A percentile compares a stretch with the other conserved stretches of the same genome.
Conservation (phyloP, 2,888 invertebrate genomes). For the Pyrocoelia pectoralis region DNA sequence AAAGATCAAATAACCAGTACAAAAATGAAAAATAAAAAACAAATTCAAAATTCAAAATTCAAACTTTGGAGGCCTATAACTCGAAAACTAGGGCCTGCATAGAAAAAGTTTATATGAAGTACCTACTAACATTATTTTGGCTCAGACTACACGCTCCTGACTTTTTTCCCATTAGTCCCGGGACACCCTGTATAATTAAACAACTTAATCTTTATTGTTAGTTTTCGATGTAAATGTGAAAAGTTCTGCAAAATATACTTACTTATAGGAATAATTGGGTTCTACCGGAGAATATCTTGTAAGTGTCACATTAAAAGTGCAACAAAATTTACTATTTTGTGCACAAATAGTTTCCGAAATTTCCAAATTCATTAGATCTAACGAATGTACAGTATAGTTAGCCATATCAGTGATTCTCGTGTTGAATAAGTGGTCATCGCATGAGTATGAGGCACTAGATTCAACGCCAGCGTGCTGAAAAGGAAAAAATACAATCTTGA, state of each 20-base stretch:
- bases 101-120: too few species aligned
- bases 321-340: slow-evolving; percentile 35
- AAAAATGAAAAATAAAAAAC: too few species aligned
- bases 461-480: background rate
- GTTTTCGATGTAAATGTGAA: too few species aligned
- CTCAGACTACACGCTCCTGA: too few species aligned
- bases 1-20: too few species aligned
- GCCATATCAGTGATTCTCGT: slow-evolving; percentile 26
- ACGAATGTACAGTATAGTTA: slow-evolving; percentile 32
- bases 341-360: slow-evolving; percentile 32
- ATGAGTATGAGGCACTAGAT: background rate
- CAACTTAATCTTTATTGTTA: too few species aligned
- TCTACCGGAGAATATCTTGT: slow-evolving; percentile 9
- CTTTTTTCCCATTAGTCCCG: too few species aligned
- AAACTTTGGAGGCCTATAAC: too few species aligned
- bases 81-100: too few species aligned
- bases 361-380: slow-evolving; percentile 30
- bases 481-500: background rate
- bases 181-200: too few species aligned
- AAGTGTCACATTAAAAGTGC: slow-evolving; percentile 32
- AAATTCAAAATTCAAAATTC: too few species aligned
- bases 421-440: background rate
- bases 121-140: too few species aligned
- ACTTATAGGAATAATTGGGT: slow-evolving; percentile 35
- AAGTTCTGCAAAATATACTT: slow-evolving; percentile 24